Conservation (phyloP, 2,113 vertebrate genomes). For the Cyanoderma ruficeps region DNA sequence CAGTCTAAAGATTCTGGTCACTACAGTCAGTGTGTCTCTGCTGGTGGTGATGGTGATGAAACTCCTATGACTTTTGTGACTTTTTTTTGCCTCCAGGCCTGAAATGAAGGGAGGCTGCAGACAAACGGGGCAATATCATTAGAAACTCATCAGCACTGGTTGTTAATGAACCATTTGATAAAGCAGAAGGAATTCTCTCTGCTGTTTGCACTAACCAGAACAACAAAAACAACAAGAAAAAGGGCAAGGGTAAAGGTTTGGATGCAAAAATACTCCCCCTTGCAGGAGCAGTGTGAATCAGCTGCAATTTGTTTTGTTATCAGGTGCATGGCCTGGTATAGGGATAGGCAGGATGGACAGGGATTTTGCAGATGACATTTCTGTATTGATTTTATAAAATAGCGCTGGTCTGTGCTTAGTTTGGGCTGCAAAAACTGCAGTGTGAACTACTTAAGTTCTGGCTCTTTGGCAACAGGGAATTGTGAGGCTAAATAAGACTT, state of each 20-base stretch:
- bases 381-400: neutral
- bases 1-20: neutral
- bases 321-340: neutral
- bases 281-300: neutral
- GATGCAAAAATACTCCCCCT: neutral
- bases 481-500: neutral
- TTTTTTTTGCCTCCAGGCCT: neutral
- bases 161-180: slow-evolving; percentile 36
- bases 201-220: neutral
- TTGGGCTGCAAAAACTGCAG: neutral
- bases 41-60: neutral
- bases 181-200: neutral
- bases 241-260: neutral
- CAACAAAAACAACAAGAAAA: neutral
- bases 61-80: neutral
- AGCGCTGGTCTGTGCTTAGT: neutral
- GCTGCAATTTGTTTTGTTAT: neutral
- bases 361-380: neutral
- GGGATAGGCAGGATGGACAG: neutral
- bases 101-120: neutral
- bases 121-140: neutral
- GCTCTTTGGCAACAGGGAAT: neutral
- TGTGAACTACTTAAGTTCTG: neutral
- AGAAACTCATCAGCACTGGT: neutral
- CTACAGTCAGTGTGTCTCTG: neutral